Evolutionary conservation across 2,113 vertebrate species (phyloP).

Genomic region (Colaptes auratus): DNA sequence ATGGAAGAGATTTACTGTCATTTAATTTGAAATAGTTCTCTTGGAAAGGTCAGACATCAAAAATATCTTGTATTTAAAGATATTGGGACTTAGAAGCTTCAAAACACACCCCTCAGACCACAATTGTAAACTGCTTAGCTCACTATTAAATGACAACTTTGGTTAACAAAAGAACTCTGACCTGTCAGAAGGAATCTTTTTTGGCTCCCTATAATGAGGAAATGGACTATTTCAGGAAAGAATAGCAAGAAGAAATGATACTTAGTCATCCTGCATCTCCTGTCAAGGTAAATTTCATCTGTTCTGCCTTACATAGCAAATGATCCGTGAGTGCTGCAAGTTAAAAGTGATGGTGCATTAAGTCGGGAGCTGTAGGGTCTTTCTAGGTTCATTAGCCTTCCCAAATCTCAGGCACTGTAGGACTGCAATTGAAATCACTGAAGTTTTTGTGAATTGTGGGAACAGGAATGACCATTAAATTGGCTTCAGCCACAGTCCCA

Average conservation of each 20-base stretch:
- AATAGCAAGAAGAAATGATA: background rate
- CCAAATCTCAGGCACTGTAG: background rate
- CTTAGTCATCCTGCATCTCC: background rate
- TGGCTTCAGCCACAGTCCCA: background rate
- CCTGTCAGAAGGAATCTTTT: background rate
- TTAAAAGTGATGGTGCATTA: background rate
- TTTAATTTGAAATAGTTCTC: background rate
- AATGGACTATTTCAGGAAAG: background rate
- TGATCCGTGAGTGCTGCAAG: background rate
- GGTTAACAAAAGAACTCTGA: background rate
- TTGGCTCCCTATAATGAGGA: background rate
- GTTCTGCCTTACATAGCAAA: background rate
- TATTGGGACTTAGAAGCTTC: background rate
- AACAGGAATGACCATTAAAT: background rate
- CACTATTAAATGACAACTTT: background rate
- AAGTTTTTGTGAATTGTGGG: background rate
- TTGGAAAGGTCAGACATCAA: background rate
- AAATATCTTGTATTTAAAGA: conserved; percentile 5
- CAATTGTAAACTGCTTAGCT: background rate
- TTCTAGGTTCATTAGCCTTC: background rate
- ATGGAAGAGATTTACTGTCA: conserved; percentile 26
- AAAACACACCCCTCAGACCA: background rate
- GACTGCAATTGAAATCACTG: background rate
- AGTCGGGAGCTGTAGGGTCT: background rate
- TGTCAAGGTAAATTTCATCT: background rate